Conservation (phyloP, 2,113 vertebrate species). For the Takifugu flavidus region DNA sequence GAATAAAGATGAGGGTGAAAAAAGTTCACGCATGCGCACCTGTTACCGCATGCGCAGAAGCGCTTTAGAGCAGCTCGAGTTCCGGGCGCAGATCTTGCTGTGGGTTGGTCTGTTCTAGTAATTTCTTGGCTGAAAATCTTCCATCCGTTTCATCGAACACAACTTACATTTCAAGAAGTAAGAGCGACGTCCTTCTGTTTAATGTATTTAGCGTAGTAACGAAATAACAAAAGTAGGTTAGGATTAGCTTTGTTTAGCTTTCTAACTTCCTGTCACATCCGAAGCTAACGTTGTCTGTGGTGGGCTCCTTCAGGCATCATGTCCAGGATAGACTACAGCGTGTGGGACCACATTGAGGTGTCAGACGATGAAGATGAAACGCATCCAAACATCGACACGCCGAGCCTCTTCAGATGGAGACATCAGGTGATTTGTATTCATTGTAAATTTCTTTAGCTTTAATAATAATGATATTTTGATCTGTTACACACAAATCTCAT, state of each 20-base stretch:
- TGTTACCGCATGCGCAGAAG: conserved; percentile 8
- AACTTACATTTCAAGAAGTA: neutral
- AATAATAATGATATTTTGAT: too few species aligned
- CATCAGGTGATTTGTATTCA: conserved; percentile 80
- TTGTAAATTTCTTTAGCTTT: too few species aligned
- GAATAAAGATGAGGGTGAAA: too few species aligned
- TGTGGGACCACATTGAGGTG: conserved; percentile 97
- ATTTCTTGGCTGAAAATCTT: neutral
- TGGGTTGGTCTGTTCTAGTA: neutral
- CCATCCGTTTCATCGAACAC: neutral
- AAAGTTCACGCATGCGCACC: too few species aligned
- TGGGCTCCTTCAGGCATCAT: conserved; percentile 40
- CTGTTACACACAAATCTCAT: too few species aligned
- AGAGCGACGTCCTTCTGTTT: neutral
- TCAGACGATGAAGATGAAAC: conserved; percentile 96
- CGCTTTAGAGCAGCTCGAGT: conserved; percentile 63
- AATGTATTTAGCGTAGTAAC: neutral
- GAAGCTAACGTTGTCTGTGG: conserved; percentile 46
- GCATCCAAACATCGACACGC: conserved; percentile 96
- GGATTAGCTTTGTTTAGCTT: conserved; percentile 19
- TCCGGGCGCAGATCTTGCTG: neutral
- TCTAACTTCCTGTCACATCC: conserved; percentile 15
- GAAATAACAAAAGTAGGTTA: too few species aligned
- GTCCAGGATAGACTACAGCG: conserved; percentile 89
- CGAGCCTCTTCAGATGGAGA: conserved; percentile 93